phyloP scores from a whole-genome alignment of 2,797 vertebrate genomes.

The Diglossa cyanea region DNA sequence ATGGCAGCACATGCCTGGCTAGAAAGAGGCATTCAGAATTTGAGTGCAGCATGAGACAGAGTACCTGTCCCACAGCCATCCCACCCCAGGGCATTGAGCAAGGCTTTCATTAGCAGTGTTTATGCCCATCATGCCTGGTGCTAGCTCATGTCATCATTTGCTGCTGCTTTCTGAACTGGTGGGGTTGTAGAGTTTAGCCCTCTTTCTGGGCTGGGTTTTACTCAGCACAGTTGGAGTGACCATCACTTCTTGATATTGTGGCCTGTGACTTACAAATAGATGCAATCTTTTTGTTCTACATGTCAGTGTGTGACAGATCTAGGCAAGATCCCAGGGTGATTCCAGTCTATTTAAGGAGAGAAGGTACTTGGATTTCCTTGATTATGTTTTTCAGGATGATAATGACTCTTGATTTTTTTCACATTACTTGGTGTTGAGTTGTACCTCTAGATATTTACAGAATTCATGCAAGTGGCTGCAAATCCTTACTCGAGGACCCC shows the following conservation, averaged over 20 bases:
- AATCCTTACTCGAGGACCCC: accelerated
- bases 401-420: background rate
- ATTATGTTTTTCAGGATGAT: background rate
- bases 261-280: background rate
- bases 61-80: background rate
- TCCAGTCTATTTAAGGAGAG: background rate
- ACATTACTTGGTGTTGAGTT: background rate
- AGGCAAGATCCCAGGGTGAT: background rate
- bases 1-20: background rate
- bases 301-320: background rate
- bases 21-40: background rate
- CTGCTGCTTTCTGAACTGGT: background rate
- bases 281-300: background rate
- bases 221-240: background rate
- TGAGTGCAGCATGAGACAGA: background rate
- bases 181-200: background rate
- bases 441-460: background rate
- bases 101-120: background rate
- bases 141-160: background rate
- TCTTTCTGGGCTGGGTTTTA: background rate
- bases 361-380: background rate
- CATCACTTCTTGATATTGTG: background rate
- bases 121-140: background rate
- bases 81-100: background rate
- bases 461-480: background rate